Percentiles rank a stretch among this genome's conserved stretches.
These are phyloP conservation scores for Melitaea athalia DNA, from an alignment of 2,888 invertebrate species.

Conservation along the genomic window DNA sequence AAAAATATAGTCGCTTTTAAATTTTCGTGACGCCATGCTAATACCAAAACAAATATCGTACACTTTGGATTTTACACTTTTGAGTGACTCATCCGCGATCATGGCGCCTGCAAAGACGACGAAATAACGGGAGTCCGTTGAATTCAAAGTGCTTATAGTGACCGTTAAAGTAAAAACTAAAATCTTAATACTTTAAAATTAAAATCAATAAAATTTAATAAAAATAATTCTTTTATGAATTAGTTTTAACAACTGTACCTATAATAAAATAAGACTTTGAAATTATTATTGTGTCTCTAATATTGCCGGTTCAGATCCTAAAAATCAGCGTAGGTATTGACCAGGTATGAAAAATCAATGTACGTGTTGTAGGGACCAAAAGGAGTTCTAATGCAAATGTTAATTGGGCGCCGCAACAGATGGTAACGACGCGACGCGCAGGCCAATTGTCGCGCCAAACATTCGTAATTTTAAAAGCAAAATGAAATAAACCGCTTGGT, in stretches of 20 bases:
- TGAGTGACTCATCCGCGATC: too few relatives aligned
- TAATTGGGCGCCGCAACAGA: constrained; percentile 76
- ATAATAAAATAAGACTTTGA: not conserved
- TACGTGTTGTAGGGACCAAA: constrained; percentile 42
- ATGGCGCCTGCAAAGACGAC: too few relatives aligned
- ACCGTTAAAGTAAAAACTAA: too few relatives aligned
- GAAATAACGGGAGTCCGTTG: too few relatives aligned
- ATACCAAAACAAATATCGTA: too few relatives aligned
- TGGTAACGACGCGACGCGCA: constrained; percentile 74
- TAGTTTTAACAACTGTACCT: not conserved
- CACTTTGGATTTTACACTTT: too few relatives aligned
- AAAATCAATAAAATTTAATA: too few relatives aligned
- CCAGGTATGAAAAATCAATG: constrained; percentile 20
- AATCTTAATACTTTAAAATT: too few relatives aligned
- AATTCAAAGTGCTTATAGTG: too few relatives aligned
- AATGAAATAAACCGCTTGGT: constrained; percentile 79
- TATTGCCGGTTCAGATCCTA: not conserved
- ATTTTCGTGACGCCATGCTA: too few relatives aligned
- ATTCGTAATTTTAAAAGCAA: constrained; percentile 81
- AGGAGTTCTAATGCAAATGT: constrained; percentile 69
- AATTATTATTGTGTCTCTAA: not conserved
- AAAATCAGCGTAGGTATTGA: not conserved
- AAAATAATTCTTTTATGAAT: too few relatives aligned
- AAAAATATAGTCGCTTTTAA: too few relatives aligned
- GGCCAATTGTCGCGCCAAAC: constrained; percentile 77